Evolutionary conservation across 2,113 vertebrate species (phyloP), one percentile per base, ranked within the genome.

Genomic region (Brachypteracias leptosomus): DNA sequence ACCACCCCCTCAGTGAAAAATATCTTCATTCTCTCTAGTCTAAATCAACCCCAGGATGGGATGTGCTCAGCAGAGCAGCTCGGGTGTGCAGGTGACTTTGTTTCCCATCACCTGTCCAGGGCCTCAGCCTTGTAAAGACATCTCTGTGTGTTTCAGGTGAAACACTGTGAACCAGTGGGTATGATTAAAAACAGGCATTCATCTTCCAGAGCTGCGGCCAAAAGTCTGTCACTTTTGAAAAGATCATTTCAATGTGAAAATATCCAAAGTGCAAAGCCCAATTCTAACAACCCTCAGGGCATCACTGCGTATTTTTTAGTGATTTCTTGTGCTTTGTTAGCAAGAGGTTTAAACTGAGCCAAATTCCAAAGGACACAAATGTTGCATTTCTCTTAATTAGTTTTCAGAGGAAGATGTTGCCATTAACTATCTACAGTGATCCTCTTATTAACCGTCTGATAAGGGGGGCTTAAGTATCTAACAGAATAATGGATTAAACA

Each of bases 91-190:
- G 35, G 51, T 42, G 52, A 36, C 58, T 72, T 77, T 78, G 25
- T 33, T 59, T 61, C 59, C 70, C 38, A 12, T 28, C 35, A 1
- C n/a, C 38, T 18, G 70, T 3, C 4, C 7, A 0, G 47, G 7
- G 5, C 33, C 62, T 66, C 42, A 49, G 38, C 58, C 73, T 18
- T 4, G 24, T 20, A 2, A 2, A 81, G 86, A 22, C 28, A 15
- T 4, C 72, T 59, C 35, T 17, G 11, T 0, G 0, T 1, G 0
- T 28, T 55, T 1, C 6, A 67, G 17, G 52, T 44, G 5, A 2
- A 3, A n/a, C 5, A 1, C 49, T 49, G 16, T 16, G 58, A 49
- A 16, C 20, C 33, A 7, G 29, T 2, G n/a, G 0, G 52, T 1
- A 2, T 10, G 47, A 13, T 13, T 13, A 12, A 72, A 85, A 82